Base-by-base conservation (phyloP, 2,888 invertebrate species). In the Caenorhabditis sp. region DNA sequence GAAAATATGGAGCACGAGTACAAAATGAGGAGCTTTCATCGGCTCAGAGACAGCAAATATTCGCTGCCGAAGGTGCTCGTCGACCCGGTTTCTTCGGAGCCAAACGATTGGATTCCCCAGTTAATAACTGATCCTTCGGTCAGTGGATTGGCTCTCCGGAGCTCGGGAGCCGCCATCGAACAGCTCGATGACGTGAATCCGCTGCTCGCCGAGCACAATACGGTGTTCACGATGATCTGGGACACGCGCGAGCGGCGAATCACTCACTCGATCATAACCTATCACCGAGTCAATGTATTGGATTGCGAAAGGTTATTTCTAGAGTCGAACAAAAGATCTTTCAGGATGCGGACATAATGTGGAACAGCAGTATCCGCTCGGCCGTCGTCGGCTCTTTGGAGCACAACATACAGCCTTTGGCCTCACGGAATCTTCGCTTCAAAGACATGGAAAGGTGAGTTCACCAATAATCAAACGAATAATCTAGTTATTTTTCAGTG, bases 261-360 rank as follows among this genome's bases (percentile, higher is more conserved):
- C 20, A 73, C 68, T n/a, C 75, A 75, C 39, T 58, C 62, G 4
- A 70, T 75, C 15, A 70, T 70, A n/a, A 37, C 52, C 15, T 75
- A 75, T 68, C 66, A 68, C 43, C 68, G 53, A 22, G 62, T 75
- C 9, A 68, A 68, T 35, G n/a, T n/a, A n/a, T n/a, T n/a, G n/a
- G n/a, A n/a, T n/a, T n/a, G n/a, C n/a, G n/a, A n/a, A n/a, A n/a
- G n/a, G n/a, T n/a, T n/a, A n/a, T n/a, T n/a, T n/a, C n/a, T n/a
- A n/a, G n/a, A n/a, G n/a, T n/a, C n/a, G n/a, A n/a, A n/a, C n/a
- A n/a, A n/a, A n/a, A n/a, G n/a, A n/a, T n/a, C n/a, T n/a, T n/a
- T n/a, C n/a, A n/a, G n/a, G 75, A 74, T 15, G 45, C 37, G 5
- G 74, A 74, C 55, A 66, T 61, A 22, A 17, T 39, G n/a, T 74